A percentile compares a stretch with the other conserved stretches of the same genome.
Evolutionary conservation across 2,797 vertebrate genomes (phyloP).

Genomic region (Acomys russatus): DNA sequence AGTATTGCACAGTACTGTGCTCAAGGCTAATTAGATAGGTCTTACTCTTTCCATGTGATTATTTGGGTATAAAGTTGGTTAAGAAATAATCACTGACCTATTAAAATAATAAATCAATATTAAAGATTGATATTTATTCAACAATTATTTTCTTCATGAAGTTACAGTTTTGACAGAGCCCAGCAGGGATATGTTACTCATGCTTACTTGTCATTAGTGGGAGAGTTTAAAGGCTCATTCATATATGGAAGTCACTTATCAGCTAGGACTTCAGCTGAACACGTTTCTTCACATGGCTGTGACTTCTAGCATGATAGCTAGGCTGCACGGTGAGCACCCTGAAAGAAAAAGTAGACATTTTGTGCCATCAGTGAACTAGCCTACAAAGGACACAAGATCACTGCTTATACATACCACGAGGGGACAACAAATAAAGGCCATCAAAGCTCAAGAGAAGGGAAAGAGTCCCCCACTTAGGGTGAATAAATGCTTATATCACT

Average conservation of each 20-base stretch:
- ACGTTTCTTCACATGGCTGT: background rate
- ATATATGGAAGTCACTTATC: background rate
- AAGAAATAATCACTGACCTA: no score
- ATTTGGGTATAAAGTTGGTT: no score
- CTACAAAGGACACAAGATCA: background rate
- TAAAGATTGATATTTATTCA: no score
- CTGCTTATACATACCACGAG: background rate
- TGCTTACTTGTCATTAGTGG: background rate
- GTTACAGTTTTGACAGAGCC: background rate
- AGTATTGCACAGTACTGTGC: no score
- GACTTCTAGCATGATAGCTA: background rate
- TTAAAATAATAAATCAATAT: no score
- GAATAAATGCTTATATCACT: background rate
- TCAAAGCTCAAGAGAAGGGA: background rate
- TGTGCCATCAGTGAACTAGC: background rate
- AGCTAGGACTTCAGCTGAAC: background rate
- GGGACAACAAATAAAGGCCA: background rate
- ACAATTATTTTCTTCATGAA: slow-evolving; percentile 12
- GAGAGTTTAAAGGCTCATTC: background rate
- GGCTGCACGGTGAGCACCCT: background rate
- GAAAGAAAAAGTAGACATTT: background rate
- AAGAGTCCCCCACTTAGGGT: background rate
- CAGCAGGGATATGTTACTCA: background rate
- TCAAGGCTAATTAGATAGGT: no score
- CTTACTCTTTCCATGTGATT: no score